Conservation (phyloP, 2,888 invertebrate species). For the Suillia variegata region DNA sequence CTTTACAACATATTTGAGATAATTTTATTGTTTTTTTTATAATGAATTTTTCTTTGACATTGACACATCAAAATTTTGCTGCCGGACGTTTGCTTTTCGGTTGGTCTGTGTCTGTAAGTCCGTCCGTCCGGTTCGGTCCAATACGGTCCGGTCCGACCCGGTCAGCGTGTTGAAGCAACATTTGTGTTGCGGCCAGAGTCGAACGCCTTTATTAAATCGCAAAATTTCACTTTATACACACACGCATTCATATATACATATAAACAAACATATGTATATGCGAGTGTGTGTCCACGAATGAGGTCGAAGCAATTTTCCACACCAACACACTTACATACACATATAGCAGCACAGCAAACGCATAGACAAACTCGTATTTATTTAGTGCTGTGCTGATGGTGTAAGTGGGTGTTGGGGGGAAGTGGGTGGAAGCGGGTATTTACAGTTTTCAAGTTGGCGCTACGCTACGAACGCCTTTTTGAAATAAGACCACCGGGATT, state of each 20-base stretch:
- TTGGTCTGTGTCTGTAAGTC: no score
- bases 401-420: neutral
- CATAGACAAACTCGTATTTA: no score
- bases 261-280: neutral
- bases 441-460: neutral
- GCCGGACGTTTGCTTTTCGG: neutral
- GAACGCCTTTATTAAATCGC: no score
- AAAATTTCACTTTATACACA: neutral
- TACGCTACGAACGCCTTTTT: conserved; percentile 25
- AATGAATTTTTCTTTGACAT: no score
- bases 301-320: conserved; percentile 6
- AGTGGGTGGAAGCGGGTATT: neutral
- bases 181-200: conserved; percentile 29
- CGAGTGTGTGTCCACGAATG: neutral
- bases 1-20: no score
- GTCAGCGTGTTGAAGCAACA: conserved; percentile 23
- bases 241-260: no score
- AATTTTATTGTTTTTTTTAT: no score
- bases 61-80: neutral
- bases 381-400: neutral
- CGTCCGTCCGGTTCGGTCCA: no score
- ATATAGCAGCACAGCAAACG: neutral
- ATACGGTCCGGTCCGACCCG: neutral
- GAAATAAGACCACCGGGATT: conserved; percentile 40
- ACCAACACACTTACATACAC: conserved; percentile 1